Base-by-base conservation (phyloP, 1,140 invertebrate genomes). In the Platorchestia sp. region DNA sequence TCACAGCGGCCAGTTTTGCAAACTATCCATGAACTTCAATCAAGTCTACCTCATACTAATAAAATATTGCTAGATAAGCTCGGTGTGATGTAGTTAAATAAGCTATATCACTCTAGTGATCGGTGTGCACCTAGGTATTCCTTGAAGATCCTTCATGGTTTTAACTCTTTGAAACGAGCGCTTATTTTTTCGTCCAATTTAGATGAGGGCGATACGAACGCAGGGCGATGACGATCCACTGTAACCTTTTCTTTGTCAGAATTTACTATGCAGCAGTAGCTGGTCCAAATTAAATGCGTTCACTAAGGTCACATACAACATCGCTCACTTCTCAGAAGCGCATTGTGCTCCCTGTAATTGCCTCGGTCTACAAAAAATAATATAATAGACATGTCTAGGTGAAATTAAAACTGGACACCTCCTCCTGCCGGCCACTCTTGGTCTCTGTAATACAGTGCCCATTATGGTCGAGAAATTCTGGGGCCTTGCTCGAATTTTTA, bases 181-280 rank as follows among this genome's bases (percentile, higher is more conserved):
- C 44, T 42, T 45, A 93, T 93, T 93, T 93, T 93, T 93, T 45
- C 43, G 40, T 45, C 91, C 44, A 93, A 93, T 93, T 93, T 45
- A 93, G 91, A 93, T 93, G 91, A 7, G 36, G 43, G 44, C 91
- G 91, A 93, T 93, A 93, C 45, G 45, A 93, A 47, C 36, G 91
- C 19, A 44, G 43, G 43, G 44, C 41, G 40, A 93, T 93, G 91
- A 93, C 91, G 44, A 19, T 45, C 44, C 91, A 93, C 22, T 90
- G 87, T 90, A 90, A 90, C 87, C 87, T 93, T 93, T 93, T 93
- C 91, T 93, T 93, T 47, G 91, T 93, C 3, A 44, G 45, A 45
- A 45, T 45, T 93, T n/a, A n/a, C 45, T 93, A 93, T 93, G 91
- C 91, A 93, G 91, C 91, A 93, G 91, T 93, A 93, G 91, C 91